Conservation (phyloP, 2,888 invertebrate species). For the Calameuta idolon region DNA sequence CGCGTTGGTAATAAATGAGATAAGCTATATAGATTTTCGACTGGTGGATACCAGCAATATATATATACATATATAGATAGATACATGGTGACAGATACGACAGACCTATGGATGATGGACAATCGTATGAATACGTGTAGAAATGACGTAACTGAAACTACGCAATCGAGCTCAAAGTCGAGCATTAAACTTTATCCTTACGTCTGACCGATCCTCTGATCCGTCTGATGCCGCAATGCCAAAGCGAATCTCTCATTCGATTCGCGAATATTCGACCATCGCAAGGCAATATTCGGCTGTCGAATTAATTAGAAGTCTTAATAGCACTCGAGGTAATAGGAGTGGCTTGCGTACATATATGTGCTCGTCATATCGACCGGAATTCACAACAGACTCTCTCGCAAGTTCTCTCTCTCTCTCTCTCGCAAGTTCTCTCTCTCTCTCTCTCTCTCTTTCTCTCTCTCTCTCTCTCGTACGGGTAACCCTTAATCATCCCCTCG, state of each 20-base stretch:
- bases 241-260: too few species aligned
- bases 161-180: too few species aligned
- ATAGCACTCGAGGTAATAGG: constrained; percentile 56
- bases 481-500: background rate
- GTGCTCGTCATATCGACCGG: constrained; percentile 53
- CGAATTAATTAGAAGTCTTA: constrained; percentile 59
- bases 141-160: too few species aligned
- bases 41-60: too few species aligned
- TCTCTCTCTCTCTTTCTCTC: constrained; percentile 6
- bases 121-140: too few species aligned
- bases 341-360: constrained; percentile 30
- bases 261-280: background rate
- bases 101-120: too few species aligned
- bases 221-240: too few species aligned
- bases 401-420: constrained; percentile 20
- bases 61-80: too few species aligned
- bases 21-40: constrained; percentile 55
- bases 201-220: too few species aligned
- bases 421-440: constrained; percentile 19
- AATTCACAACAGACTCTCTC: constrained; percentile 49
- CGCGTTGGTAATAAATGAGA: constrained; percentile 60
- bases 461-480: constrained; percentile 22
- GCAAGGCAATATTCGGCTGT: background rate
- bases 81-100: too few species aligned
- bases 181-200: too few species aligned